These are phyloP conservation scores for Podabrus alpinus DNA, from an alignment of 2,888 invertebrate genomes.

Conservation along the genomic window DNA sequence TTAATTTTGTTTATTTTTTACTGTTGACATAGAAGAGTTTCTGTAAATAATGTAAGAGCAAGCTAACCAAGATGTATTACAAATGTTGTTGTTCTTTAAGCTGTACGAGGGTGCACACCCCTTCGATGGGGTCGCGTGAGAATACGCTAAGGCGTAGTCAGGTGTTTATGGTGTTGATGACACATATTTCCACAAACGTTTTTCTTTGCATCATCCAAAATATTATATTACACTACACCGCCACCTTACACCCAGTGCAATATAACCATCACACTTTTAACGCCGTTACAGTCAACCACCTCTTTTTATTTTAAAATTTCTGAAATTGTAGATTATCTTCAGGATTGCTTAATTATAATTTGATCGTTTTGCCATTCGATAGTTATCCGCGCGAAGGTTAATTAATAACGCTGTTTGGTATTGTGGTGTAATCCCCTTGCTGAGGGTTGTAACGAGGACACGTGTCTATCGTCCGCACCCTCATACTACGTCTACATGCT, in stretches of 20 bases:
- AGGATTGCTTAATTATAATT: constrained; percentile 27
- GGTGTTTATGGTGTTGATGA: constrained; percentile 44
- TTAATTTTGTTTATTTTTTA: not conserved
- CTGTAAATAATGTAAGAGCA: constrained; percentile 28
- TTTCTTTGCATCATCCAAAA: constrained; percentile 8
- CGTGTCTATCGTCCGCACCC: constrained; percentile 41
- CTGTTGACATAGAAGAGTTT: constrained; percentile 17
- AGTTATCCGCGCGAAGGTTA: constrained; percentile 48
- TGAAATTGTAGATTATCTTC: not conserved
- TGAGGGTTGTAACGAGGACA: constrained; percentile 45
- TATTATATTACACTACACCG: constrained; percentile 6
- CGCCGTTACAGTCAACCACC: not conserved
- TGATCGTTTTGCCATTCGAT: constrained; percentile 39
- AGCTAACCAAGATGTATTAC: constrained; percentile 36
- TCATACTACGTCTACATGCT: constrained; percentile 21
- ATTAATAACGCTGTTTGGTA: constrained; percentile 47
- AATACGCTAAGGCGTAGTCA: constrained; percentile 37
- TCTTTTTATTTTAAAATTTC: not conserved
- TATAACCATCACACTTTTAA: not conserved
- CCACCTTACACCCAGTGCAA: not conserved
- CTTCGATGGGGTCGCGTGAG: constrained; percentile 38
- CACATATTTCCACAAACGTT: constrained; percentile 33
- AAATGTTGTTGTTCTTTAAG: constrained; percentile 39
- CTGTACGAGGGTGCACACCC: constrained; percentile 34
- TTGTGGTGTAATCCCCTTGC: constrained; percentile 43